Percentiles rank a stretch among this genome's conserved stretches.
Evolutionary conservation across 2,888 invertebrate genomes (phyloP).

Genomic region (Sinodicranocentrus sp.): DNA sequence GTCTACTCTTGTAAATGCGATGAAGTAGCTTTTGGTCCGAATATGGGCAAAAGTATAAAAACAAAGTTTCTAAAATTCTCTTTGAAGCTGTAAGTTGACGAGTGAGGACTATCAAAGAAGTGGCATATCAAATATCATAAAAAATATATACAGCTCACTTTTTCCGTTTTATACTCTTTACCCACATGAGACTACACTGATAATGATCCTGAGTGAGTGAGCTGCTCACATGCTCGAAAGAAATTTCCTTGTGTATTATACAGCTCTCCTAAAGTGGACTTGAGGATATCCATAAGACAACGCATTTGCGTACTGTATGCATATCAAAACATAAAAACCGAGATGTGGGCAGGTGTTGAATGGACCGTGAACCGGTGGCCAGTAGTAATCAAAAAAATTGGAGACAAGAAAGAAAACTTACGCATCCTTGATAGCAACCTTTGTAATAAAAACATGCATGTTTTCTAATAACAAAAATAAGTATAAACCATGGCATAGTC

Average conservation of each 20-base stretch:
- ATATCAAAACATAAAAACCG: constrained; percentile 12
- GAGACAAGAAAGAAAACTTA: constrained; percentile 48
- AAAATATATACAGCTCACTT: not conserved
- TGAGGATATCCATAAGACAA: too few relatives aligned
- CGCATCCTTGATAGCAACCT: constrained; percentile 24
- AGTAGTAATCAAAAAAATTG: constrained; percentile 58
- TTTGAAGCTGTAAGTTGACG: constrained; percentile 23
- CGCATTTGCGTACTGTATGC: not conserved
- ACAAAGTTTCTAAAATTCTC: constrained; percentile 8
- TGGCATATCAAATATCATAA: constrained; percentile 42
- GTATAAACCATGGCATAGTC: constrained; percentile 31
- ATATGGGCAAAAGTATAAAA: constrained; percentile 39
- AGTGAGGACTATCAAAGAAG: constrained; percentile 25
- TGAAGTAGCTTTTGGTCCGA: too few relatives aligned
- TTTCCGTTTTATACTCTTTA: constrained; percentile 8
- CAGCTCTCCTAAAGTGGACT: too few relatives aligned
- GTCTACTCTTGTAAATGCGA: too few relatives aligned
- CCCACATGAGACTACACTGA: not conserved
- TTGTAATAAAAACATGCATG: constrained; percentile 35
- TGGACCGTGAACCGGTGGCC: constrained; percentile 71
- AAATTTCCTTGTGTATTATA: too few relatives aligned
- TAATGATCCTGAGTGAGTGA: constrained; percentile 17
- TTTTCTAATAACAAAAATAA: constrained; percentile 49
- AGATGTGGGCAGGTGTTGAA: constrained; percentile 71
- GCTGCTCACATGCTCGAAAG: not conserved